Conservation (phyloP, 2,888 invertebrate species). For the Didymodactylos carnosus region DNA sequence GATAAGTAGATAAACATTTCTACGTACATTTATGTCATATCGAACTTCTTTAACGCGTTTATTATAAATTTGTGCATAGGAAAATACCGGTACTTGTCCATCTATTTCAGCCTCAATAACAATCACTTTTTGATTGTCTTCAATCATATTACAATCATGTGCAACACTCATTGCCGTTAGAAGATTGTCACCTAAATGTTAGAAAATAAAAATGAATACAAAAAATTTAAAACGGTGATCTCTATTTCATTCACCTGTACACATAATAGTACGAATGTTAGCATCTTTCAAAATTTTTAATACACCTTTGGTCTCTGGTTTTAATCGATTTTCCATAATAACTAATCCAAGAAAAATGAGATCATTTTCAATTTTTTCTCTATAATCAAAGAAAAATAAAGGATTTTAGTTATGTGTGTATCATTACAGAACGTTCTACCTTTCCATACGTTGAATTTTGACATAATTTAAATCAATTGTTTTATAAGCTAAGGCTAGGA, state of each 20-base stretch:
- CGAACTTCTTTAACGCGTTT: slow-evolving; percentile 10
- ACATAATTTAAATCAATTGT: slow-evolving; percentile 33
- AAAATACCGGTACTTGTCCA: background rate
- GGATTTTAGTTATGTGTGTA: too few species aligned
- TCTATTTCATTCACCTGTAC: slow-evolving; percentile 50
- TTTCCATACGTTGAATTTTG: slow-evolving; percentile 30
- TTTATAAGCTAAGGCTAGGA: slow-evolving; percentile 39
- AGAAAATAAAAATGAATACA: background rate
- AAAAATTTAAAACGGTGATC: too few species aligned
- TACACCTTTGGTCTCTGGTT: slow-evolving; percentile 61
- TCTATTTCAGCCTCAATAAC: slow-evolving; percentile 35
- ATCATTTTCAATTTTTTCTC: slow-evolving; percentile 48
- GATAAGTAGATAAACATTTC: background rate
- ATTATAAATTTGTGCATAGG: slow-evolving; percentile 5
- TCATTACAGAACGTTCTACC: too few species aligned
- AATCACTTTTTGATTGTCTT: slow-evolving; percentile 40
- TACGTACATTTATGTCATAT: slow-evolving; percentile 6
- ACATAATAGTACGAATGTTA: slow-evolving; percentile 75
- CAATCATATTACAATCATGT: slow-evolving; percentile 61
- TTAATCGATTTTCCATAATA: slow-evolving; percentile 78
- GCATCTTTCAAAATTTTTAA: slow-evolving; percentile 54
- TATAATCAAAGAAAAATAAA: slow-evolving; percentile 15
- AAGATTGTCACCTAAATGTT: slow-evolving; percentile 41
- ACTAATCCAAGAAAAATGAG: slow-evolving; percentile 66
- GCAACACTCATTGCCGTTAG: slow-evolving; percentile 80